phyloP scores from a whole-genome alignment of 2,113 vertebrate species.

The Ageneiosus marmoratus region DNA sequence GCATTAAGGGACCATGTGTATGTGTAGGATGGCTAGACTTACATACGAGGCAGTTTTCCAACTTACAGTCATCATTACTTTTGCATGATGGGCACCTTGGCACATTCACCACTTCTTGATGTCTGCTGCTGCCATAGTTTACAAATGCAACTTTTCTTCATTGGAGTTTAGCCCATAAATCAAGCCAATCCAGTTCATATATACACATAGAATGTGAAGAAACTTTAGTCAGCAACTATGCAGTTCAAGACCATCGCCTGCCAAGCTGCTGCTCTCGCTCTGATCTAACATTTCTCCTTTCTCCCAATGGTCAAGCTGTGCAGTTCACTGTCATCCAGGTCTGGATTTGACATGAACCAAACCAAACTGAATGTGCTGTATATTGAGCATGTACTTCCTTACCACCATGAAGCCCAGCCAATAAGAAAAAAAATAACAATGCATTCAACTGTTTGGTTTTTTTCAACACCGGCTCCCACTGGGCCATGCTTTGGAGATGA shows the following conservation, averaged over 20 bases:
- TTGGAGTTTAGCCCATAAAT: background rate
- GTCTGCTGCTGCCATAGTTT: background rate
- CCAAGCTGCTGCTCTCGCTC: conserved; percentile 18
- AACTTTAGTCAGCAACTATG: background rate
- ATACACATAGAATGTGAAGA: background rate
- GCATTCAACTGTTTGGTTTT: conserved; percentile 34
- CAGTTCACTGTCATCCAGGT: conserved; percentile 2
- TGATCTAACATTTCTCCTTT: conserved; percentile 15
- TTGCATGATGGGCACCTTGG: background rate
- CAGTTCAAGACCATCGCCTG: background rate
- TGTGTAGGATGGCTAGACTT: background rate
- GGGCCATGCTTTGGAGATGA: conserved; percentile 4
- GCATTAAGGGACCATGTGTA: background rate
- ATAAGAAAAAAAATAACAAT: conserved; percentile 19
- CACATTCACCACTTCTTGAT: background rate
- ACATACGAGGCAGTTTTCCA: conserved; percentile 24
- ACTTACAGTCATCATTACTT: background rate
- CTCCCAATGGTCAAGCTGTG: conserved; percentile 20
- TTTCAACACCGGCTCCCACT: conserved; percentile 24
- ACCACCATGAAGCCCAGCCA: conserved; percentile 19
- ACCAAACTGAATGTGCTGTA: conserved; percentile 1
- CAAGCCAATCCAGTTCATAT: background rate
- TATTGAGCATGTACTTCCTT: conserved; percentile 34
- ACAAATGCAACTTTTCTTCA: background rate
- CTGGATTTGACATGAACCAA: background rate